Base-by-base conservation (phyloP, 2,888 invertebrate species). In the Drosophila melanosoma region DNA sequence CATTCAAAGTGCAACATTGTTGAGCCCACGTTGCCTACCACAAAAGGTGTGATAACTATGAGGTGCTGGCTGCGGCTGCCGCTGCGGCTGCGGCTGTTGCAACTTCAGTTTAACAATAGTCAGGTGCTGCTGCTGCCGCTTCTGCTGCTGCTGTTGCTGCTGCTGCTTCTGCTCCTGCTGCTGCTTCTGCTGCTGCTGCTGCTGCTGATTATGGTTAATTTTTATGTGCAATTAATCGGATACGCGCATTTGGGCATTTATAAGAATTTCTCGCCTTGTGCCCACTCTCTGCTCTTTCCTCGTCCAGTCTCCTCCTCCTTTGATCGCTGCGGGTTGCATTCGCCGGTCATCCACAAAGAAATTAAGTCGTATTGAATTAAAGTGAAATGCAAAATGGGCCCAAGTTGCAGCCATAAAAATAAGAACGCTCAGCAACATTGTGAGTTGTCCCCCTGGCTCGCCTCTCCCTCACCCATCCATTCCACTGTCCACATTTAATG, bases 161-260 rank as follows among this genome's bases (percentile, higher is more conserved):
- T 54, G 45, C 61, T 64, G 42, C 67, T 51, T n/a, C n/a, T 76
- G 62, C 33, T 56, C 64, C 35, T 56, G 64, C 35, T 51, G 8
- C 32, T 32, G 6, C 32, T 33, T 4, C 51, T n/a, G 57, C 15
- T 38, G 26, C 20, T 49, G 42, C 61, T 54, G 45, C 61, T 64
- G 42, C 67, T 51, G 74, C 71, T 76, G 88, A 85, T 83, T 86
- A 82, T 85, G 88, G 86, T 85, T 86, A 85, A 85, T 83, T 87
- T 87, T 87, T 87, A 87, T 87, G 86, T 81, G 83, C 88, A 88
- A 89, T 89, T 87, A 87, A 89, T 86, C 82, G 89, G 86, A 81
- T 73, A 78, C 89, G 81, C 79, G 81, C 89, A 85, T 82, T 86
- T 89, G 87, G 82, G 89, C 86, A 89, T 86, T 89, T 84, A 83